Evolutionary conservation across 1,140 invertebrate species (phyloP).

Genomic region (Polyergus mexicanus): DNA sequence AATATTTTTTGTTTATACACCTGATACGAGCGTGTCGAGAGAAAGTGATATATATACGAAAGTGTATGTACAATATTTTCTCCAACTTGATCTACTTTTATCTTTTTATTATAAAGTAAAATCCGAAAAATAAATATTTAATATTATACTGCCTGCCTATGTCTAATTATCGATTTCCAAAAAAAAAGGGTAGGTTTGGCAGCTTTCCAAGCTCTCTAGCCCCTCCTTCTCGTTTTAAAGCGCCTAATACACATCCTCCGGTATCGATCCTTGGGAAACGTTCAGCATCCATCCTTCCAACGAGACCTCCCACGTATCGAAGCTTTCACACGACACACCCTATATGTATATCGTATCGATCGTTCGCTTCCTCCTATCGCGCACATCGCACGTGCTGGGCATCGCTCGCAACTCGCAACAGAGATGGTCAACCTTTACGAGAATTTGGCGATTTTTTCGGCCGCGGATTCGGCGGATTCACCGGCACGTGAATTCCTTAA

Average conservation of each 20-base stretch:
- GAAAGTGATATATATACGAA: neutral
- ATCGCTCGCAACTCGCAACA: conserved; percentile 2
- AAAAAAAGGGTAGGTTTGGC: neutral
- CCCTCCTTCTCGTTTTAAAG: neutral
- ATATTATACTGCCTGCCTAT: neutral
- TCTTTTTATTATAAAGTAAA: neutral
- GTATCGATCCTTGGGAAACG: conserved; percentile 33
- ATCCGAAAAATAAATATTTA: neutral
- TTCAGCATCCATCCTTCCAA: conserved; percentile 49
- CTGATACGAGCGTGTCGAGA: neutral
- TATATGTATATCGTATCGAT: conserved; percentile 44
- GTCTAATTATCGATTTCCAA: neutral
- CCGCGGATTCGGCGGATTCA: neutral
- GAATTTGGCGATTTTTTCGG: conserved; percentile 15
- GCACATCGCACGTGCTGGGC: conserved; percentile 49
- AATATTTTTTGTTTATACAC: neutral
- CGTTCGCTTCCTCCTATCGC: conserved; percentile 30
- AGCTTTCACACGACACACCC: conserved; percentile 52
- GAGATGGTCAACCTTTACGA: conserved; percentile 50
- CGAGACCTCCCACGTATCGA: neutral
- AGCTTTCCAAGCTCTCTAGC: neutral
- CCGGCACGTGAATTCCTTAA: neutral
- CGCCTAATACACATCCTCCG: neutral
- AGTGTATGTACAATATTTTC: neutral
- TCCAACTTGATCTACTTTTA: neutral